Evolutionary conservation across 2,888 invertebrate genomes (phyloP).

Genomic region (Loripinus fragilis): DNA sequence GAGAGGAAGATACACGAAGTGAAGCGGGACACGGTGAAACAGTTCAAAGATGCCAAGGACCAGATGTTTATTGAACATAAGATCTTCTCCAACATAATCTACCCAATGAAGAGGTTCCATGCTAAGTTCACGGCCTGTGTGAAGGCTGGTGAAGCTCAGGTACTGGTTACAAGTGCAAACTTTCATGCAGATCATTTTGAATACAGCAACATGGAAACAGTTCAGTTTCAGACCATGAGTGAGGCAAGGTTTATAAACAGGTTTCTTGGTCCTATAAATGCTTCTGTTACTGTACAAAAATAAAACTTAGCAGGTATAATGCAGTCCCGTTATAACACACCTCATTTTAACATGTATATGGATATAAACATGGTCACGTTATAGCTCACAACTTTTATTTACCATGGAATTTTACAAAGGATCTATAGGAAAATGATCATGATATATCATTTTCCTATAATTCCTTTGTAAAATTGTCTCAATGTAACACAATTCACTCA

Average conservation of each 20-base stretch:
- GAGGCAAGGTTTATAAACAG: constrained; percentile 66
- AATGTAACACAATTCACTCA: too few relatives aligned
- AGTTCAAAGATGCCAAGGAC: constrained; percentile 62
- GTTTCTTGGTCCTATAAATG: constrained; percentile 66
- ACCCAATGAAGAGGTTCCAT: constrained; percentile 68
- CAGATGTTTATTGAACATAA: constrained; percentile 77
- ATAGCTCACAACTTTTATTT: too few relatives aligned
- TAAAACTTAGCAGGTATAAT: too few relatives aligned
- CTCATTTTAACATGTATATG: too few relatives aligned
- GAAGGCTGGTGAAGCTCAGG: constrained; percentile 65
- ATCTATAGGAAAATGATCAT: too few relatives aligned
- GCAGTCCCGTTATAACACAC: too few relatives aligned
- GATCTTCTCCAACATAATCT: constrained; percentile 70
- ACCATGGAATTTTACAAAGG: too few relatives aligned
- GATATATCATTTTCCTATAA: too few relatives aligned
- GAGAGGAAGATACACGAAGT: constrained; percentile 67
- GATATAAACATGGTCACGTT: too few relatives aligned
- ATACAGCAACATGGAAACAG: constrained; percentile 62
- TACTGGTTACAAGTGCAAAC: constrained; percentile 75
- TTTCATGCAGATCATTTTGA: constrained; percentile 73
- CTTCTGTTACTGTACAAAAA: constrained; percentile 41
- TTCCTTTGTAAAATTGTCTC: too few relatives aligned
- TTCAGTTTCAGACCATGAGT: constrained; percentile 64
- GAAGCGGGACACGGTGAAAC: constrained; percentile 59
- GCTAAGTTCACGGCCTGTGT: constrained; percentile 75